A percentile compares a stretch with the other conserved stretches of the same genome.
Evolutionary conservation across 2,113 vertebrate genomes (phyloP).

Genomic region (Chroicocephalus ridibundus): DNA sequence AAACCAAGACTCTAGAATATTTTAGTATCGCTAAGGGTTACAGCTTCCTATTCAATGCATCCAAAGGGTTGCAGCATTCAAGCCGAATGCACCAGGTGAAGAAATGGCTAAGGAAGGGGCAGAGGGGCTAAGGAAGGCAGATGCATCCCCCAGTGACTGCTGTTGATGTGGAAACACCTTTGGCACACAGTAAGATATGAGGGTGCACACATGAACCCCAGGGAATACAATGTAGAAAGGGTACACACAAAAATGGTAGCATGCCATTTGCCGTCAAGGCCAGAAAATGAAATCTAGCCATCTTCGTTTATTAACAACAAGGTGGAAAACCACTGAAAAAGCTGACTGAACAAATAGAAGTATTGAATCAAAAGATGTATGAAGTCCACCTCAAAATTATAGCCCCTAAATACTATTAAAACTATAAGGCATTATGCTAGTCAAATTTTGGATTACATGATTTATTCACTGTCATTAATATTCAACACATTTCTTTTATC

Average conservation of each 20-base stretch:
- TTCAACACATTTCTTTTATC: not conserved
- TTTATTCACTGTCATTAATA: not conserved
- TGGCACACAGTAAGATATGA: fast-evolving
- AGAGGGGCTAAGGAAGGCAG: not conserved
- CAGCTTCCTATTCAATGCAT: not conserved
- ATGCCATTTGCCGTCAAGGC: not conserved
- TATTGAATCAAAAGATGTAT: not conserved
- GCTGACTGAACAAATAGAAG: not conserved
- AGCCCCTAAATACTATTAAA: not conserved
- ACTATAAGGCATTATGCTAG: not conserved
- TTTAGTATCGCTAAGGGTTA: not conserved
- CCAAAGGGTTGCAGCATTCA: not conserved
- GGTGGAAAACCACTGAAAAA: not conserved
- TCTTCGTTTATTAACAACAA: not conserved
- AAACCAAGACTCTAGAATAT: not conserved
- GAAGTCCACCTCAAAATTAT: not conserved
- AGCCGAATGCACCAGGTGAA: not conserved
- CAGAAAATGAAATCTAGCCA: not conserved
- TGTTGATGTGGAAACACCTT: not conserved
- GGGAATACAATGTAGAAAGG: not conserved
- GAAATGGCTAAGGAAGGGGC: not conserved
- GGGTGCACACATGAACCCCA: not conserved
- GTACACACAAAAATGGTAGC: not conserved
- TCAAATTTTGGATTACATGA: not conserved
- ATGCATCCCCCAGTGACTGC: not conserved